Evolutionary conservation across 2,113 vertebrate genomes (phyloP), one percentile per base, ranked within the genome.

Genomic region (Ailurus styani): DNA sequence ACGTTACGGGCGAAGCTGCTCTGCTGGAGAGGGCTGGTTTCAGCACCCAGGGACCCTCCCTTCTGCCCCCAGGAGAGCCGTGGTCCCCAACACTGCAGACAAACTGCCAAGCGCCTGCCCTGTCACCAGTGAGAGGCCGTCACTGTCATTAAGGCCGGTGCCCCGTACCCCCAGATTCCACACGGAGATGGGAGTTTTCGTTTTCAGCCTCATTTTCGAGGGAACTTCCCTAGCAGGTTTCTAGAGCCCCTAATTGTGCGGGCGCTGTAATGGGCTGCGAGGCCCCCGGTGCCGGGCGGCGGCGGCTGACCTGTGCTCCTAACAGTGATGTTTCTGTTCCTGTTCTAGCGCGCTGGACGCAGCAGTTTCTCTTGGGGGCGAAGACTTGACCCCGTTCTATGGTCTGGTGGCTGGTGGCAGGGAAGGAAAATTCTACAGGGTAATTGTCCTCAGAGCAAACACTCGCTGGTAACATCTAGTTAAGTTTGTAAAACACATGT

Each of bases 321-420:
- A 55, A 97, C 17, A 34, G 42, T 1, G 8, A 31, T 87, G 21
- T 64, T 31, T 93, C 91, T 98, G 57, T 98, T 88, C 18, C 86
- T 57, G 15, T 98, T 95, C 72, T 96, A 99, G 99, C 20, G 99
- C 99, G 52, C 95, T 99, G 98, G 99, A 99, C 50, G 99, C 99
- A 7, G 99, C 98, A 0, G 99, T 99, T 47, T 97, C 99, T 40
- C 98, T 99, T 34, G 99, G 99, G 1, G 99, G 99, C 27, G 97
- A 99, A 83, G 99, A 98, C 93, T n/a, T 99, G 98, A 82, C 93
- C 42, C 99, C 99, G 0, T 99, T 99, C 98, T 99, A 99, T 68
- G 98, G 88, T 55, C 98, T 99, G 72, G 90, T 99, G 98, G 97
- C 99, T 23, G 99, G 99, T 1, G 99, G 99, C 93, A 98, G 98